phyloP scores from a whole-genome alignment of 2,113 vertebrate species.

The Hiodon tergisus region DNA sequence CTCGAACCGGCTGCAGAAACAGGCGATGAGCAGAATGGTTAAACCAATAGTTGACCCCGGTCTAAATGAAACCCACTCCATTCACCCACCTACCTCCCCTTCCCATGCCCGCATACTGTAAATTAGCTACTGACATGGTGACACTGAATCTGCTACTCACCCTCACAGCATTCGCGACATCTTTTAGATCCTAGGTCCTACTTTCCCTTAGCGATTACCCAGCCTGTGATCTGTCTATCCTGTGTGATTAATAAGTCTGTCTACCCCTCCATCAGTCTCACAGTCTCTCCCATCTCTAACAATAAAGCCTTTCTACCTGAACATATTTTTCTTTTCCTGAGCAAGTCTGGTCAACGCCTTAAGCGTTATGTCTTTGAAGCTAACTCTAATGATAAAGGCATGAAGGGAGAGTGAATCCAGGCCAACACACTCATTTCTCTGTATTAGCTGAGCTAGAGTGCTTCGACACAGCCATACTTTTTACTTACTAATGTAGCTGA shows the following conservation, averaged over 20 bases:
- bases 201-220: conserved; percentile 43
- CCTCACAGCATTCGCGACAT: conserved; percentile 51
- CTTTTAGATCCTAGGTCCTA: conserved; percentile 47
- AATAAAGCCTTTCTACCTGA: too few relatives aligned
- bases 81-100: conserved; percentile 19
- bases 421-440: conserved; percentile 39
- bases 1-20: conserved; percentile 46
- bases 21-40: conserved; percentile 67
- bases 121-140: conserved; percentile 80
- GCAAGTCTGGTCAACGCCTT: conserved; percentile 26
- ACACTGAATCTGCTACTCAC: conserved; percentile 60
- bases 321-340: conserved; percentile 21
- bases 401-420: conserved; percentile 13
- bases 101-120: conserved; percentile 62
- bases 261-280: too few relatives aligned
- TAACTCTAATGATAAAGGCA: conserved; percentile 25
- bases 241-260: conserved; percentile 7
- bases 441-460: conserved; percentile 39
- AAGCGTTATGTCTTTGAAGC: conserved; percentile 21
- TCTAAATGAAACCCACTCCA: conserved; percentile 28
- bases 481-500: conserved; percentile 26
- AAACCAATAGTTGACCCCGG: conserved; percentile 36
- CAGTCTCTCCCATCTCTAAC: too few relatives aligned
- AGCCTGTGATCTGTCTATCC: conserved; percentile 31
- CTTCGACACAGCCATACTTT: conserved; percentile 25